These are phyloP conservation scores for Euspilapteryx auroguttella DNA, from an alignment of 2,888 invertebrate genomes.

Conservation along the genomic window DNA sequence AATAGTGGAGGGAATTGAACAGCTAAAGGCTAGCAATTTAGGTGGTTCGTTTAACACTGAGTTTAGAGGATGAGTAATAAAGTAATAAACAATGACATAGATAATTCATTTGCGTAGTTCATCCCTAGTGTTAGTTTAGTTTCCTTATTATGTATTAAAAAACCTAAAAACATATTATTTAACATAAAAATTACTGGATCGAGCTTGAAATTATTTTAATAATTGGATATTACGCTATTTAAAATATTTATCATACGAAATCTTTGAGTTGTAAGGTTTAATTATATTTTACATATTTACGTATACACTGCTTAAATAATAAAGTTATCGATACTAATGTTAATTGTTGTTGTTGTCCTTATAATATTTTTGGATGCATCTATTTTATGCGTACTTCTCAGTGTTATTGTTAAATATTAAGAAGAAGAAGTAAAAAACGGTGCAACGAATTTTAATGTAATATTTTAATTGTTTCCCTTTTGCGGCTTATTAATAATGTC, in stretches of 20 bases:
- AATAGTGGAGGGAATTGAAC: too few species aligned
- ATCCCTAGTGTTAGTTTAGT: slow-evolving; percentile 29
- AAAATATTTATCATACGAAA: slow-evolving; percentile 17
- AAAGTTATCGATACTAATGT: slow-evolving; percentile 47
- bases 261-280: slow-evolving; percentile 13
- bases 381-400: slow-evolving; percentile 44
- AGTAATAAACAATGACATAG: slow-evolving; percentile 24
- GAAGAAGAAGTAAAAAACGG: slow-evolving; percentile 3
- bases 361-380: slow-evolving; percentile 50
- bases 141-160: slow-evolving; percentile 18
- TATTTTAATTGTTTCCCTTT: too few species aligned
- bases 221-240: slow-evolving; percentile 46
- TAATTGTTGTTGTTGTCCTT: slow-evolving; percentile 47
- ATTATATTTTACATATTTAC: slow-evolving; percentile 54
- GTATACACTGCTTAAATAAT: slow-evolving; percentile 53
- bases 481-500: too few species aligned
- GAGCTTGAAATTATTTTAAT: slow-evolving; percentile 55
- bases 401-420: slow-evolving; percentile 39
- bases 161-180: slow-evolving; percentile 22
- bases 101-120: slow-evolving; percentile 40
- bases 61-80: slow-evolving; percentile 55
- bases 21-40: too few species aligned
- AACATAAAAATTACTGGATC: slow-evolving; percentile 30
- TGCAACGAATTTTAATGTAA: slow-evolving; percentile 10
- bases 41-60: too few species aligned